phyloP scores from a whole-genome alignment of 2,797 vertebrate genomes.

The Sciaenops ocellatus region DNA sequence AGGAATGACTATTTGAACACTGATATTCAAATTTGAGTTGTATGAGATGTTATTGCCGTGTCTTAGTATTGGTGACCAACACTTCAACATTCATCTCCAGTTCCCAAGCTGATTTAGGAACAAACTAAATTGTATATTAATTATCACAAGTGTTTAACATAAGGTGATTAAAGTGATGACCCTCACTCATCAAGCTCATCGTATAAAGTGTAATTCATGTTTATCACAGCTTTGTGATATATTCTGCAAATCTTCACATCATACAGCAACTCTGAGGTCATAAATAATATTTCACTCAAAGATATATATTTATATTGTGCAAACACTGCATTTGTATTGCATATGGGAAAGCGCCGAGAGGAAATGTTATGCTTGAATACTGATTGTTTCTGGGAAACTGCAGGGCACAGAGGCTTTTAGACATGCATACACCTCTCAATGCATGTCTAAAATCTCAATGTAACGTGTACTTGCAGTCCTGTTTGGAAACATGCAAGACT shows the following conservation, averaged over 20 bases:
- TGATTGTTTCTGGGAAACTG: not conserved
- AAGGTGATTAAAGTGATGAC: too few species aligned
- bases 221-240: not conserved
- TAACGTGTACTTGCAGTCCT: not conserved
- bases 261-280: not conserved
- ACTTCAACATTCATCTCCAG: not conserved
- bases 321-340: not conserved
- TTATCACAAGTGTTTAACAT: not conserved
- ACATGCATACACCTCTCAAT: too few species aligned
- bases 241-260: too few species aligned
- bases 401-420: not conserved
- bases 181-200: not conserved
- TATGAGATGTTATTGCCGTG: not conserved
- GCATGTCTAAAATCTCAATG: not conserved
- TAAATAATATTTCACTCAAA: not conserved
- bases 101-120: not conserved
- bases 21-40: not conserved
- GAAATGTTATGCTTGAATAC: not conserved
- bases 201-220: not conserved
- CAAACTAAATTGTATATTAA: not conserved
- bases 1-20: conserved; percentile 4
- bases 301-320: too few species aligned
- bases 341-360: not conserved
- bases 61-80: not conserved
- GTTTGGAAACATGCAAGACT: not conserved